Percentiles rank a stretch among this genome's conserved stretches.
These are phyloP conservation scores for Carettochelys insculpta DNA, from an alignment of 2,113 vertebrate genomes.

Conservation along the genomic window DNA sequence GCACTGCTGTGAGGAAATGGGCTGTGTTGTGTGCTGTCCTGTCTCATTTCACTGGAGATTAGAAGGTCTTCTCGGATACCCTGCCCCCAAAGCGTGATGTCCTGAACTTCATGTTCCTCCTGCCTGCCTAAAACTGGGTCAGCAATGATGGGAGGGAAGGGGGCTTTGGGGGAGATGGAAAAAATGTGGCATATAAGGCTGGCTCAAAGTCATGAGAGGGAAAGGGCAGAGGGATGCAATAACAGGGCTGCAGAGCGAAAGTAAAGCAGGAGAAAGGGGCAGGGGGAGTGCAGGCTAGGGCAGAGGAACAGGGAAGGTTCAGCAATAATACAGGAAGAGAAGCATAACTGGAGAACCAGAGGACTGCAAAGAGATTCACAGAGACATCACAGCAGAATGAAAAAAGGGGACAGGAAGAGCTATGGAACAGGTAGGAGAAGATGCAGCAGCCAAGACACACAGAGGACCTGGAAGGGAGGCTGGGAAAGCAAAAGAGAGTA, in stretches of 20 bases:
- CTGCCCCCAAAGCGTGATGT: not conserved
- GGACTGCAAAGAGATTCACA: not conserved
- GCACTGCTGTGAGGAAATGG: not conserved
- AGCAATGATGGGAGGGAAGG: not conserved
- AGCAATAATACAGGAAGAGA: not conserved
- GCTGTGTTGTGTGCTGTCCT: not conserved
- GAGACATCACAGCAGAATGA: not conserved
- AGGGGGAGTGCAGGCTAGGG: not conserved
- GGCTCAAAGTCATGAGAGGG: not conserved
- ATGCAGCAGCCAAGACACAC: not conserved
- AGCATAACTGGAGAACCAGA: not conserved
- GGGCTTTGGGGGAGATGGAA: not conserved
- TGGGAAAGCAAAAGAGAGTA: conserved; percentile 2
- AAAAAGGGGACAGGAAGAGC: not conserved
- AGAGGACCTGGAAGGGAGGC: not conserved
- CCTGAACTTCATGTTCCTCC: not conserved
- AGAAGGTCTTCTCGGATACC: not conserved
- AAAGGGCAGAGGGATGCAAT: not conserved
- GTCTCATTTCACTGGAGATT: not conserved
- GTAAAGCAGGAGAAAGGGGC: not conserved
- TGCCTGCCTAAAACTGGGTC: not conserved
- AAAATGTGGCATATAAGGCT: not conserved
- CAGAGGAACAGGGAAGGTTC: not conserved
- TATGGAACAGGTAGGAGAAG: not conserved
- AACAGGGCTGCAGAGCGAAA: not conserved